Conservation (phyloP, 1,140 invertebrate species). For the Brachionus paranguensis region DNA sequence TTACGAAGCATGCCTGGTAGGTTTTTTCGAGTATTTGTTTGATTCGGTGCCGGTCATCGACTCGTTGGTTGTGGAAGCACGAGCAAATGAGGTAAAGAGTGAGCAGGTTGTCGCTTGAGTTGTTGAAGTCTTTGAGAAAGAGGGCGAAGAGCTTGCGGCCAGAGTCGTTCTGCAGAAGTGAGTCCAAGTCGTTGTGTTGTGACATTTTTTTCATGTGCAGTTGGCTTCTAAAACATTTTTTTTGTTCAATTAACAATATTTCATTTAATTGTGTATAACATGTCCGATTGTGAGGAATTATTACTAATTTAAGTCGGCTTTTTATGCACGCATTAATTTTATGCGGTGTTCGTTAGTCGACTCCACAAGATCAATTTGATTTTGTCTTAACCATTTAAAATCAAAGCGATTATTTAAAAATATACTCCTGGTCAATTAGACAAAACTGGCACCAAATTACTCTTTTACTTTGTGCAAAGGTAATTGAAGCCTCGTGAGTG, state of each 20-base stretch:
- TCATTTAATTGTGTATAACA: background rate
- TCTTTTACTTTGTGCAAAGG: too few relatives aligned
- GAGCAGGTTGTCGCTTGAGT: conserved; percentile 30
- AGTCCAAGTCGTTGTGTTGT: conserved; percentile 1
- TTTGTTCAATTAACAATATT: background rate
- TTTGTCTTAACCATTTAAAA: too few relatives aligned
- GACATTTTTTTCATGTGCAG: background rate
- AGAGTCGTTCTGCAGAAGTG: conserved; percentile 13
- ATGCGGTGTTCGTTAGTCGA: background rate
- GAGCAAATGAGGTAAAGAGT: conserved; percentile 35
- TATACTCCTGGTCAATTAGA: too few relatives aligned
- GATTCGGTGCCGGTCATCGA: conserved; percentile 1
- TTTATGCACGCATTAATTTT: background rate
- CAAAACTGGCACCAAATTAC: too few relatives aligned
- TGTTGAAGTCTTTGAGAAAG: conserved; percentile 36
- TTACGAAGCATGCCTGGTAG: conserved; percentile 22
- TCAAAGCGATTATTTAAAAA: too few relatives aligned
- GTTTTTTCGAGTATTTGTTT: conserved; percentile 36
- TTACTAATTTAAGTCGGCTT: background rate
- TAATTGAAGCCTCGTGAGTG: too few relatives aligned
- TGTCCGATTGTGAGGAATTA: background rate
- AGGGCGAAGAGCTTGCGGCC: conserved; percentile 25
- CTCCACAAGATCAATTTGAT: too few relatives aligned
- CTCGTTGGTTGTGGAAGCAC: conserved; percentile 18
- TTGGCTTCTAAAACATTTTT: background rate